A percentile compares a stretch with the other conserved stretches of the same genome.
Conservation (phyloP, 2,888 invertebrate genomes). For the Tipula confusa region DNA sequence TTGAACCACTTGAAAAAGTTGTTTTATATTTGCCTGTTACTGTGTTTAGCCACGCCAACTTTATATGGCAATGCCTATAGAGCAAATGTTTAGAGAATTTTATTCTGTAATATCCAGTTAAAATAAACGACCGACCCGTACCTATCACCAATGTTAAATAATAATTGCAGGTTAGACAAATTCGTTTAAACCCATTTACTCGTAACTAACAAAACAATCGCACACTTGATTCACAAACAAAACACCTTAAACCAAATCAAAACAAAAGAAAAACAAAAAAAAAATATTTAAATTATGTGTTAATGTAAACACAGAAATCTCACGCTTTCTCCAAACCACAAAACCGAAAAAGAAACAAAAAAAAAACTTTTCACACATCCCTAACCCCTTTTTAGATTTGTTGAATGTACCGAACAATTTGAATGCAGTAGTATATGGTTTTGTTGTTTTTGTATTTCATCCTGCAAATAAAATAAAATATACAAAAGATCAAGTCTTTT, state of each 20-base stretch:
- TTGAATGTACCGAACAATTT: not conserved
- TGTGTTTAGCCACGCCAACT: too few relatives aligned
- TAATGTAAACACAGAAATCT: slow-evolving; percentile 12
- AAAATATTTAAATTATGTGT: not conserved
- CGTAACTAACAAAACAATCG: not conserved
- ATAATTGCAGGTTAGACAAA: too few relatives aligned
- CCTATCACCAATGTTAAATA: too few relatives aligned
- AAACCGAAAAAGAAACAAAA: not conserved
- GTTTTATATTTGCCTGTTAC: too few relatives aligned
- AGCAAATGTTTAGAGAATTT: too few relatives aligned
- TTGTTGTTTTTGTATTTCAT: not conserved
- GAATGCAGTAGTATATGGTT: not conserved
- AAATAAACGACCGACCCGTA: too few relatives aligned
- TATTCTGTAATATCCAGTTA: too few relatives aligned
- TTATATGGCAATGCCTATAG: too few relatives aligned
- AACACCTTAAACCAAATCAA: slow-evolving; percentile 21
- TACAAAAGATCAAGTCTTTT: slow-evolving; percentile 20
- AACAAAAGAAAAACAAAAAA: not conserved
- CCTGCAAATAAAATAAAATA: not conserved
- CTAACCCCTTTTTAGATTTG: not conserved
- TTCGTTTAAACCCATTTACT: too few relatives aligned
- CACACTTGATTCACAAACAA: slow-evolving; percentile 6
- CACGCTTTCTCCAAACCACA: not conserved
- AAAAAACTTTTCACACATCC: slow-evolving; percentile 16
- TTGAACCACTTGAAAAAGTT: too few relatives aligned